Evolutionary conservation across 1,140 invertebrate species (phyloP).

Genomic region (Drosophila mauritiana): DNA sequence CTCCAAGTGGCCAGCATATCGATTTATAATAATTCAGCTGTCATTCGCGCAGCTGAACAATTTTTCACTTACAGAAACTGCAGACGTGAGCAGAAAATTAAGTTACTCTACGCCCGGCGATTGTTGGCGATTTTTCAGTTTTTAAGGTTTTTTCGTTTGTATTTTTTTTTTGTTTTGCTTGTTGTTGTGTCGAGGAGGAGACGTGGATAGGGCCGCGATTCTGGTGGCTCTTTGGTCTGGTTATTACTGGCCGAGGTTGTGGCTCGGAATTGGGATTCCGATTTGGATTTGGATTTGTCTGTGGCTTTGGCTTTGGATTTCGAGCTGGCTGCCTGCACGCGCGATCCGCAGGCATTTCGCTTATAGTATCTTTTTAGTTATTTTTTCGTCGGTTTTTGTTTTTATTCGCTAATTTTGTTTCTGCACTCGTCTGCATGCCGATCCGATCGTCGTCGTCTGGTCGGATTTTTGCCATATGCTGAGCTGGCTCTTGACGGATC

Average conservation of each 20-base stretch:
- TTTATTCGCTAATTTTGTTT: conserved; percentile 48
- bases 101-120: conserved; percentile 54
- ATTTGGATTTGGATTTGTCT: conserved; percentile 34
- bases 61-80: conserved; percentile 75
- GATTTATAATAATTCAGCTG: conserved; percentile 84
- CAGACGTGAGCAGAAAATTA: conserved; percentile 83
- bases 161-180: neutral
- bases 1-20: conserved; percentile 61
- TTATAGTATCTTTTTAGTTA: conserved; percentile 10
- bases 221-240: conserved; percentile 23
- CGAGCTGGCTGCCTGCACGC: conserved; percentile 64
- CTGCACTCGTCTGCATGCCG: conserved; percentile 66
- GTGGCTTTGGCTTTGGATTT: conserved; percentile 66
- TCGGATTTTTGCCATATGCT: conserved; percentile 64
- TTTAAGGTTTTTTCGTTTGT: conserved; percentile 2
- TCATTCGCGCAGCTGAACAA: conserved; percentile 76
- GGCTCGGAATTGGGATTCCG: conserved; percentile 32
- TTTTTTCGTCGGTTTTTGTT: conserved; percentile 33
- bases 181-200: conserved; percentile 9
- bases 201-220: conserved; percentile 42
- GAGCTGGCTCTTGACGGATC: conserved; percentile 75
- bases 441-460: conserved; percentile 54
- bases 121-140: conserved; percentile 19
- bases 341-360: conserved; percentile 63
- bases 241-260: conserved; percentile 26